phyloP scores from a whole-genome alignment of 2,888 invertebrate genomes.

The Crocallis elinguaria region DNA sequence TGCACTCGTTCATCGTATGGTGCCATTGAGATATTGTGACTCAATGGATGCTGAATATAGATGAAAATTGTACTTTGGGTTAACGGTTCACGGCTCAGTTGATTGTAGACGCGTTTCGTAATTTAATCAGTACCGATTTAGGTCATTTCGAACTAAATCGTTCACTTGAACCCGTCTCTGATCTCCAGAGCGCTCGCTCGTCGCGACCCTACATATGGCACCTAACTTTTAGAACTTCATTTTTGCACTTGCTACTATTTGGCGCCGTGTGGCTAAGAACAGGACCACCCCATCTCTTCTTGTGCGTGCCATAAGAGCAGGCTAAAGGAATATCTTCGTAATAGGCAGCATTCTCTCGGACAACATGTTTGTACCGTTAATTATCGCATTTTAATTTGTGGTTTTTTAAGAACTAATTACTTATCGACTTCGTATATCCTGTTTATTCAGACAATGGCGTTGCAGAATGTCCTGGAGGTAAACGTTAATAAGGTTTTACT shows the following conservation, averaged over 20 bases:
- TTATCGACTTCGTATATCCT: not conserved
- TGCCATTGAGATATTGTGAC: not conserved
- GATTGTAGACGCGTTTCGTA: not conserved
- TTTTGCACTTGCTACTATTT: too few species aligned
- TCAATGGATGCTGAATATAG: not conserved
- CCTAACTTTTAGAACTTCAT: not conserved
- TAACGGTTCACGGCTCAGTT: not conserved
- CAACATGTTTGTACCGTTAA: too few species aligned
- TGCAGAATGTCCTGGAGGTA: not conserved
- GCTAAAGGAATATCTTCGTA: too few species aligned
- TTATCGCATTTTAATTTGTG: too few species aligned
- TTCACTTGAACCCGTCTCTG: not conserved
- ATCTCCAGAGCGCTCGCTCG: not conserved
- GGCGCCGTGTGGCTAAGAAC: too few species aligned
- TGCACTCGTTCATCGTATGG: too few species aligned
- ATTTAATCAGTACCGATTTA: constrained; percentile 9
- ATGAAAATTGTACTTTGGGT: not conserved
- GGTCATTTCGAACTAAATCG: constrained; percentile 6
- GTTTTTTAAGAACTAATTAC: too few species aligned
- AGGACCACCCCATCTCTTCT: too few species aligned
- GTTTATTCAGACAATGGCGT: not conserved
- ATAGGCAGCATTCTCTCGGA: too few species aligned
- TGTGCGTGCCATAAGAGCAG: too few species aligned
- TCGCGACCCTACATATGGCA: not conserved
- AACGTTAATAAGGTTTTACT: not conserved